Evolutionary conservation across 2,797 vertebrate genomes (phyloP).

Genomic region (Artibeus jamaicensis): DNA sequence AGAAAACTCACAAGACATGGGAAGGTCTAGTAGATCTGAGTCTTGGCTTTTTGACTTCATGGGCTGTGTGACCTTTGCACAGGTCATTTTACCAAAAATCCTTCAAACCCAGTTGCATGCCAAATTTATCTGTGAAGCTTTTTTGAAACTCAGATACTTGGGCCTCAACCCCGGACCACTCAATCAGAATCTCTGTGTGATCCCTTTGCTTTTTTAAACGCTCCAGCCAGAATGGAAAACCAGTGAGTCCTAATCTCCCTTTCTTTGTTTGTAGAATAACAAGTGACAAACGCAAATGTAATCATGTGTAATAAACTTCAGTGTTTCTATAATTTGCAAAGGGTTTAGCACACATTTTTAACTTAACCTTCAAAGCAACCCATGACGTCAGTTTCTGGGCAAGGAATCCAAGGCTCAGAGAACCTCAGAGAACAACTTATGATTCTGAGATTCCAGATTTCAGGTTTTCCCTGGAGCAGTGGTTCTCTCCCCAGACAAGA

Average conservation of each 20-base stretch:
- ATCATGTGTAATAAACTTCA: neutral
- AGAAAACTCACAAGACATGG: neutral
- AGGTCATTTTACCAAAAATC: constrained; percentile 7
- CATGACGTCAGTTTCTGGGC: neutral
- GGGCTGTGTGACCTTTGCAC: neutral
- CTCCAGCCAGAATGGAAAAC: neutral
- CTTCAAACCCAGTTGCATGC: neutral
- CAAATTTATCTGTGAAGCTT: neutral
- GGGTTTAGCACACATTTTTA: neutral
- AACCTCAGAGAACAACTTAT: neutral
- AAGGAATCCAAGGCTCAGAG: neutral
- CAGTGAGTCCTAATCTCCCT: neutral
- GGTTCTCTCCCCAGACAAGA: neutral
- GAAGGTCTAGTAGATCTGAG: neutral
- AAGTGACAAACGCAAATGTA: neutral
- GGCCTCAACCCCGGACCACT: neutral
- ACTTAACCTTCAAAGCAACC: neutral
- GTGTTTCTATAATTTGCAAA: neutral
- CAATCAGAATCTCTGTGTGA: neutral
- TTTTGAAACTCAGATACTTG: neutral
- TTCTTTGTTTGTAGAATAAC: neutral
- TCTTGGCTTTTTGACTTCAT: neutral
- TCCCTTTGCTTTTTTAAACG: neutral
- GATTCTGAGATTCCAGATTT: neutral
- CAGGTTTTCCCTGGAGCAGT: neutral